phyloP scores from a whole-genome alignment of 2,888 invertebrate species.

The Trachelus tabidus region DNA sequence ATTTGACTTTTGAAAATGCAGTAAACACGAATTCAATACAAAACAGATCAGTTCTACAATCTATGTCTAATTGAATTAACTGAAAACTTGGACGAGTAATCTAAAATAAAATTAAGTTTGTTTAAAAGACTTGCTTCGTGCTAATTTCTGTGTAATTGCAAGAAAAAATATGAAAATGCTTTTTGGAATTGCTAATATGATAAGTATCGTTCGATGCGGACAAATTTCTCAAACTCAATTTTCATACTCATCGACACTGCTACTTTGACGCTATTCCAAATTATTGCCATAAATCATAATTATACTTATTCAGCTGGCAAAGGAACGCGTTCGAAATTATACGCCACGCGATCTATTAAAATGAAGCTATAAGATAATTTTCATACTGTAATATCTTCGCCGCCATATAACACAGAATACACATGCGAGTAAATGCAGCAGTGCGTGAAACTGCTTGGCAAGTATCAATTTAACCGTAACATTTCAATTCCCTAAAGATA shows the following conservation, averaged over 20 bases:
- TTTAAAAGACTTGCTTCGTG: too few species aligned
- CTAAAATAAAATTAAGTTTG: too few species aligned
- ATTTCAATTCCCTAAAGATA: too few species aligned
- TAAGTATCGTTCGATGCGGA: too few species aligned
- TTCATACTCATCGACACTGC: accelerated
- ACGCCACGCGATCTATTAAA: not conserved
- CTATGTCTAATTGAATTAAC: too few species aligned
- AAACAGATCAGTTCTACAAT: too few species aligned
- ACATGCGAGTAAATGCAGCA: not conserved
- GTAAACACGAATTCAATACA: too few species aligned
- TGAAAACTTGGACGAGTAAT: too few species aligned
- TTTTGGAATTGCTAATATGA: too few species aligned
- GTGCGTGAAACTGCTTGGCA: not conserved
- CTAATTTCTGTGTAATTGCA: too few species aligned
- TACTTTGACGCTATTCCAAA: not conserved
- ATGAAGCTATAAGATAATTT: not conserved
- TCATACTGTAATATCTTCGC: not conserved
- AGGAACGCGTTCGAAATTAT: not conserved
- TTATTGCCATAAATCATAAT: not conserved
- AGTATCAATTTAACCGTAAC: not conserved
- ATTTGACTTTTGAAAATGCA: too few species aligned
- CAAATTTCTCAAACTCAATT: not conserved
- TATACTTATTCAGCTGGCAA: not conserved
- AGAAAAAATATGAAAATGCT: too few species aligned
- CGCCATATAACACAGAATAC: not conserved